A percentile compares a stretch with the other conserved stretches of the same genome.
Conservation (phyloP, 2,888 invertebrate genomes). For the Allacma fusca region DNA sequence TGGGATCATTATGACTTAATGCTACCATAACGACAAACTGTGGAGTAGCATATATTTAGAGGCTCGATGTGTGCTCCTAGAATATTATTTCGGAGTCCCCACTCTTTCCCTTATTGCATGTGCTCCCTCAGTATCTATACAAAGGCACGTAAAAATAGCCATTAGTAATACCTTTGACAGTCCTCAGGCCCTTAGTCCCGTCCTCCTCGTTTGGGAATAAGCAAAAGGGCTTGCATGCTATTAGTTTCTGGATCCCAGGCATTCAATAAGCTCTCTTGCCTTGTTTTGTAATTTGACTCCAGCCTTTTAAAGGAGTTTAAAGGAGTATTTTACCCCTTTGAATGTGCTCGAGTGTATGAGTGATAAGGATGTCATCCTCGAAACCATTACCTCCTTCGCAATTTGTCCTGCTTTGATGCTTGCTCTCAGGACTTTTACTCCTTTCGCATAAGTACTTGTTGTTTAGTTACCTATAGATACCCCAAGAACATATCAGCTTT, state of each 20-base stretch:
- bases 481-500: no score
- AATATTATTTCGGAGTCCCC: no score
- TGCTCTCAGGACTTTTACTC: constrained; percentile 11
- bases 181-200: no score
- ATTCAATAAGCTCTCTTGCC: not conserved
- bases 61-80: no score
- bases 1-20: no score
- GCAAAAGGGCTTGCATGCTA: constrained; percentile 1
- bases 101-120: no score
- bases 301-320: constrained; percentile 23
- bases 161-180: no score
- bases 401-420: constrained; percentile 40
- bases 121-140: no score
- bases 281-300: constrained; percentile 36
- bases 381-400: constrained; percentile 38
- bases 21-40: no score
- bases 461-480: no score
- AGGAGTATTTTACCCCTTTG: constrained; percentile 30
- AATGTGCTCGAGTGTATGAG: constrained; percentile 16
- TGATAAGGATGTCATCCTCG: constrained; percentile 24
- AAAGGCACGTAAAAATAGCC: no score
- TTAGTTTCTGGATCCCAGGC: not conserved
- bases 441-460: not conserved
- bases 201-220: not conserved
- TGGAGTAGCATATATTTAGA: no score